Evolutionary conservation across 2,888 invertebrate species (phyloP), one percentile per base, ranked within the genome.

Genomic region (Drosophila niveifrons): DNA sequence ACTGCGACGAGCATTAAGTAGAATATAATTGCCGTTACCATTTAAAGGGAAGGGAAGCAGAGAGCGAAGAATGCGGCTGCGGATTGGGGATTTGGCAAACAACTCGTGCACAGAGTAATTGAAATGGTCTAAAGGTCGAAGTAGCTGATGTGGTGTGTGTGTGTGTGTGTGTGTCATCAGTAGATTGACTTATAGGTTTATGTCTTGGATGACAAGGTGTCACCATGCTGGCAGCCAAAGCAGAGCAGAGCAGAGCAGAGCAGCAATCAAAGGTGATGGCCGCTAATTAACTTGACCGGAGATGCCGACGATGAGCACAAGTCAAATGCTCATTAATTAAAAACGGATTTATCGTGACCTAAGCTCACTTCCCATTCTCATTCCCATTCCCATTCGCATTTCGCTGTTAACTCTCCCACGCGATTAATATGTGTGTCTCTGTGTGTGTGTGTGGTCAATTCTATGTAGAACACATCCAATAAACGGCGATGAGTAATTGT

Each of bases 261-360:
- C 36, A n/a, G 36, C 36, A 36, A n/a, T 2, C 43, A 43, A 66
- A 57, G 50, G 55, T 62, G 43, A 48, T 52, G 64, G 10, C 13
- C 43, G 58, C 69, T 80, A 80, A 80, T 86, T 79, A 82, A 57
- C 68, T 62, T 31, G 47, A n/a, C 47, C 47, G 9, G 29, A 17
- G 34, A 50, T 39, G 39, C 50, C 18, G 39, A 52, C 18, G 43
- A 52, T 62, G 59, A 41, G 53, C 55, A 34, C 56, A 53, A 70
- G 67, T 59, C 67, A 68, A 63, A 67, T 59, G 72, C 53, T 68
- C 67, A 80, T 80, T 86, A 81, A 81, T 81, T 80, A 72, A 71
- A 68, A 76, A 65, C 59, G 70, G 76, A 76, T 80, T 86, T 80
- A 41, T 44, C 34, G 28, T 43, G 51, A 36, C 57, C 47, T 18